Evolutionary conservation across 2,888 invertebrate species (phyloP), one percentile per base, ranked within the genome.

Genomic region (Perdita meconis): DNA sequence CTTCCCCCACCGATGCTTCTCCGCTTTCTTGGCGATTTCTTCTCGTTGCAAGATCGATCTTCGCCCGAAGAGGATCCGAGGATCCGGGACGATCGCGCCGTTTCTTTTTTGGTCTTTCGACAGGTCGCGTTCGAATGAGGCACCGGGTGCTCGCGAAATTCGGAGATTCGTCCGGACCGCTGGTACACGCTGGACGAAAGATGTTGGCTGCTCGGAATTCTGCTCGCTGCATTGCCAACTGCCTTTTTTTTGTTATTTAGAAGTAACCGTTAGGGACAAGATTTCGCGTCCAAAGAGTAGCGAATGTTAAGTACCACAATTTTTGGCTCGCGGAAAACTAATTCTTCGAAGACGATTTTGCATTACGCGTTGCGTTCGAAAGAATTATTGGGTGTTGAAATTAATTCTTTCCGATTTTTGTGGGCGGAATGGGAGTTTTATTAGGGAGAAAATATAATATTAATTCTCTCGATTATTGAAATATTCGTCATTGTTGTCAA

Each of bases 21-120:
- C 40, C 56, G 65, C 22, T 16, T 53, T 53, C 16, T n/a, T 30
- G 30, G 30, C 44, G 30, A 44, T 55, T 26, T 53, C 65, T 69
- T 65, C 65, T 65, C 65, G 44, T 44, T 26, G 57, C 71, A 34
- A 59, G 26, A 36, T 59, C 59, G 57, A 42, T 71, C 51, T 26
- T 40, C 26, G 19, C 26, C 1, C 16, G 53, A n/a, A 55, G 10
- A 36, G 10, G n/a, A 36, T 19, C 19, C 34, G 5, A 56, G 13
- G 24, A 24, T 22, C 34, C 55, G 34, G n/a, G 16, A 16, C 16
- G 16, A 42, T 16, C 42, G 42, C 42, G 42, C n/a, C 30, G 6
- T 30, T 6, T 2, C 6, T 30, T 30, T 6, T n/a, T 42, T 42
- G 13, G 40, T 4, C 19, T 44, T 16, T 44, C 19, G 6, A 19